Evolutionary conservation across 2,113 vertebrate species (phyloP), one percentile per base, ranked within the genome.

Genomic region (Myotis yumanensis): DNA sequence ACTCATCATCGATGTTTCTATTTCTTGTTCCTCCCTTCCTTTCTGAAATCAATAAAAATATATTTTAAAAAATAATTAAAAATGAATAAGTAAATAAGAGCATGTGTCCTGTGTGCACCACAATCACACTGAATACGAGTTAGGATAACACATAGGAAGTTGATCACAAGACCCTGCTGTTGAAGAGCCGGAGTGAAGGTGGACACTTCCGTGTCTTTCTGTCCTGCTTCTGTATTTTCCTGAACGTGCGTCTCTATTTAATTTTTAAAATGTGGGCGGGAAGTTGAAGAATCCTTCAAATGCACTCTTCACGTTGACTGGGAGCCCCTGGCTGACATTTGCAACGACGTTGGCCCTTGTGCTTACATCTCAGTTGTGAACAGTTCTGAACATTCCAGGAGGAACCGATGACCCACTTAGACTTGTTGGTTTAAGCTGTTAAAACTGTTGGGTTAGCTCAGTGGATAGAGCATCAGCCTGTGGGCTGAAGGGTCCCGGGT

Each of bases 351-450:
- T 10, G 28, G 11, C 40, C n/a, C 73, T n/a, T 90, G 57, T 54
- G 75, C 17, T 81, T 52, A 54, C 80, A 35, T 2, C 20, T 3
- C 37, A 23, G 32, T 72, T 6, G 85, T 46, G 37, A 80, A 86
- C 93, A 86, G 16, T 25, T 62, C 35, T 86, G 57, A 91, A 68
- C 51, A 40, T 81, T 77, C 82, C 80, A 23, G n/a, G 22, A 95
- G 81, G 51, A 90, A 69, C 23, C 8, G 25, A 40, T 76, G 79
- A 82, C 92, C 91, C 91, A 90, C 52, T 95, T 52, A 92, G 90
- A 79, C 51, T 35, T 83, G 62, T 57, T 87, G 30, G 30, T 46
- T 90, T 90, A 87, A 64, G 23, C 77, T 81, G 46, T 57, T 43
- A 68, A 94, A 69, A 75, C 51, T 81, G 81, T 54, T 94, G 43